Conservation (phyloP, 2,888 invertebrate genomes). For the Drosophila paramelanica region DNA sequence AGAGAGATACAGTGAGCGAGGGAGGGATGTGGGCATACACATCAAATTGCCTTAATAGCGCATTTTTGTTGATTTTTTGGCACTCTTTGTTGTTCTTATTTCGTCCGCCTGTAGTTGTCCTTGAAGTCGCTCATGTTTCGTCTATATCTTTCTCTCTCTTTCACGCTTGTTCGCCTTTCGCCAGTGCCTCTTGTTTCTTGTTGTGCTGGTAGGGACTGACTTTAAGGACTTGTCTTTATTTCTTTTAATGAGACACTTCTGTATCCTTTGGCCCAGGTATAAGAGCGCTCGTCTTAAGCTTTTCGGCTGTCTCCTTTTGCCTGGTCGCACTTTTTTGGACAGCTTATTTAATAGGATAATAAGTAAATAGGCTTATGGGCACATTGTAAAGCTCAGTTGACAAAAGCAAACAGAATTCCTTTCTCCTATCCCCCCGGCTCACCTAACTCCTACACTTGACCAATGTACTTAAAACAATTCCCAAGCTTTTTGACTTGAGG, state of each 20-base stretch:
- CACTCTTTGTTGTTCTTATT: constrained; percentile 54
- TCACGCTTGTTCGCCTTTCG: not conserved
- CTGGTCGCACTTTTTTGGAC: constrained; percentile 48
- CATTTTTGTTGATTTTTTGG: constrained; percentile 75
- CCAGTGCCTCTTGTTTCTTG: constrained; percentile 11
- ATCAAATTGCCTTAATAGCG: constrained; percentile 78
- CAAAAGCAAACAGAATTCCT: constrained; percentile 17
- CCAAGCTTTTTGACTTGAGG: not conserved
- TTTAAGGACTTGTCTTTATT: constrained; percentile 79
- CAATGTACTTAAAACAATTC: constrained; percentile 1
- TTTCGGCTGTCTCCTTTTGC: constrained; percentile 8
- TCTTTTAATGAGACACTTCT: constrained; percentile 80
- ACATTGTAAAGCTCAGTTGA: constrained; percentile 33
- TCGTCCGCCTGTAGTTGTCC: constrained; percentile 63
- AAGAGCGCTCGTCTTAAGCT: constrained; percentile 40
- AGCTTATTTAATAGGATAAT: constrained; percentile 74
- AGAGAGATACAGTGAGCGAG: not conserved
- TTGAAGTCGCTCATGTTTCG: constrained; percentile 71
- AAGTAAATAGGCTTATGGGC: constrained; percentile 74
- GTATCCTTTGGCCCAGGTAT: constrained; percentile 68
- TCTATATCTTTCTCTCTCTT: constrained; percentile 6
- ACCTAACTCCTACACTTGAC: not conserved
- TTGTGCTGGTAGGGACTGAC: constrained; percentile 51
- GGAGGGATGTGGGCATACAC: constrained; percentile 26
- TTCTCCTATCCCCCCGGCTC: no score